Evolutionary conservation across 2,113 vertebrate species (phyloP).

Genomic region (Vimba vimba): DNA sequence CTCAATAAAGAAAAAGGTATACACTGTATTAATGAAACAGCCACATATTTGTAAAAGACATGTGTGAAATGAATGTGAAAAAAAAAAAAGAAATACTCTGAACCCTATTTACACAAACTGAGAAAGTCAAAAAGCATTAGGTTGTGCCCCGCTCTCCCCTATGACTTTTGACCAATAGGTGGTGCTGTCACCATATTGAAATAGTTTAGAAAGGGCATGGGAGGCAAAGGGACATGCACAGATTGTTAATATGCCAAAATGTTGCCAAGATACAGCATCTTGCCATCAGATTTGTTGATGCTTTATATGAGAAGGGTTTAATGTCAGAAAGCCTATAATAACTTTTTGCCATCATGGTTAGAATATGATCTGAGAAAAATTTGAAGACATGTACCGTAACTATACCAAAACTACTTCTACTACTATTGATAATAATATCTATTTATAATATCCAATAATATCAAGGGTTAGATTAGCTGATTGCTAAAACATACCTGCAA

Average conservation of each 20-base stretch:
- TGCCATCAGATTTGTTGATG: not conserved
- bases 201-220: not conserved
- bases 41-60: too few species aligned
- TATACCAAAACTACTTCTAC: not conserved
- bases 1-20: too few species aligned
- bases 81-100: too few species aligned
- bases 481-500: slow-evolving; percentile 71
- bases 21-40: too few species aligned
- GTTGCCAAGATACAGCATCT: not conserved
- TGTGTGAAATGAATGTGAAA: too few species aligned
- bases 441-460: not conserved
- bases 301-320: not conserved
- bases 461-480: not conserved
- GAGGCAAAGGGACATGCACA: not conserved
- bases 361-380: too few species aligned
- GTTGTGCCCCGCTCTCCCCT: too few species aligned
- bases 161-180: not conserved
- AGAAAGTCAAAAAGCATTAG: too few species aligned
- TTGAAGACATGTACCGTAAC: too few species aligned
- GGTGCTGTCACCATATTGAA: not conserved
- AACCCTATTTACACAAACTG: too few species aligned
- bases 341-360: too few species aligned
- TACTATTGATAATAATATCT: not conserved
- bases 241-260: not conserved
- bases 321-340: too few species aligned